phyloP scores from a whole-genome alignment of 2,888 invertebrate genomes.

The Amphipoea lucens region DNA sequence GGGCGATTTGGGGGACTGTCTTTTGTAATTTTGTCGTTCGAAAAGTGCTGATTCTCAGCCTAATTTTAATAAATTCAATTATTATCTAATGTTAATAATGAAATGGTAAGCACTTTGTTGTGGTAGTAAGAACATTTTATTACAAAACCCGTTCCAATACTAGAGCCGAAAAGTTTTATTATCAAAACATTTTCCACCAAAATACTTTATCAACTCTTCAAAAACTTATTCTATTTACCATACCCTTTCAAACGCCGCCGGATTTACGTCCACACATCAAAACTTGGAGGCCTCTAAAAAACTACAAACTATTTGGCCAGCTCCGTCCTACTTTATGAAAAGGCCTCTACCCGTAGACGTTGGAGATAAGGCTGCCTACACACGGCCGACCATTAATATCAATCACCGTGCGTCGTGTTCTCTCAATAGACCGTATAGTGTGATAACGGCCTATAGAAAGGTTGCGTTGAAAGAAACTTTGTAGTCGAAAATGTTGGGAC shows the following conservation, averaged over 20 bases:
- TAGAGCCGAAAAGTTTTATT: constrained; percentile 4
- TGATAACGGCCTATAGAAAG: constrained; percentile 83
- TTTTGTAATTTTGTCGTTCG: too few species aligned
- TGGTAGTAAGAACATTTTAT: not conserved
- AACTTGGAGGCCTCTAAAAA: constrained; percentile 58
- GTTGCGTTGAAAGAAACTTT: constrained; percentile 70
- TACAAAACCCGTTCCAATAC: not conserved
- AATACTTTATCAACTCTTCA: constrained; percentile 23
- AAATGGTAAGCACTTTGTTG: not conserved
- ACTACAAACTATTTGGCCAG: constrained; percentile 72
- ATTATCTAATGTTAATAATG: not conserved
- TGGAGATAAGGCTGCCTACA: constrained; percentile 79
- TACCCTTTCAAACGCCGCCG: constrained; percentile 29
- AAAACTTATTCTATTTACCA: constrained; percentile 49
- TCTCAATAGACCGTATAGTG: constrained; percentile 71
- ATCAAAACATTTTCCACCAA: constrained; percentile 37
- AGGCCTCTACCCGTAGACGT: constrained; percentile 73
- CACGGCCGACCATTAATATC: constrained; percentile 83
- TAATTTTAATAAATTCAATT: too few species aligned
- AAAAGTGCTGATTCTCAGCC: too few species aligned
- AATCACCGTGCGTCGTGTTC: constrained; percentile 80
- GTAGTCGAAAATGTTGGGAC: constrained; percentile 52
- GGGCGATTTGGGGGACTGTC: too few species aligned
- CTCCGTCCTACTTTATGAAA: constrained; percentile 71
- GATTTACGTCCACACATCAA: constrained; percentile 47